Evolutionary conservation across 2,888 invertebrate species (phyloP).

Genomic region (Piscicola geometra): DNA sequence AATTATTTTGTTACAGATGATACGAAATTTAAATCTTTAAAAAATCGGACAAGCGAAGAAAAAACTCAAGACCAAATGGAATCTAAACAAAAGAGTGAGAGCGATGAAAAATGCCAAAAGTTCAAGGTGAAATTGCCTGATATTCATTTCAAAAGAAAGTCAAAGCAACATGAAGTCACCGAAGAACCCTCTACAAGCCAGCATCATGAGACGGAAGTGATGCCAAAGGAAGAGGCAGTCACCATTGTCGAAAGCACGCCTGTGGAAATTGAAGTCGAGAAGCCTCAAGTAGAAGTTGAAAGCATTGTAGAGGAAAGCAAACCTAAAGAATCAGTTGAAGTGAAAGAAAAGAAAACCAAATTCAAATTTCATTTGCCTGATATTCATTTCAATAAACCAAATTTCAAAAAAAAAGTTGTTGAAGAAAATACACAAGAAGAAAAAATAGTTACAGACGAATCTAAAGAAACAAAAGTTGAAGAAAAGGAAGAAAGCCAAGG

Average conservation of each 20-base stretch:
- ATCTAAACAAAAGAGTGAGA: background rate
- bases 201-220: background rate
- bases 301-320: background rate
- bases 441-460: background rate
- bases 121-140: background rate
- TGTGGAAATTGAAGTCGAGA: slow-evolving; percentile 3
- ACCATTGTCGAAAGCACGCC: background rate
- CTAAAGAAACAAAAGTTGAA: background rate
- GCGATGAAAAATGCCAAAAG: background rate
- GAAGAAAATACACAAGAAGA: background rate
- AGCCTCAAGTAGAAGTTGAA: background rate
- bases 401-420: background rate
- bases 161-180: background rate
- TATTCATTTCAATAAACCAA: slow-evolving; percentile 8
- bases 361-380: slow-evolving; percentile 21
- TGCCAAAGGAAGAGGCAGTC: background rate
- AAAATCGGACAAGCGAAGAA: background rate
- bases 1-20: slow-evolving; percentile 16
- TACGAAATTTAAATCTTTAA: background rate
- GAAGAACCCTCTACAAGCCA: background rate
- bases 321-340: background rate
- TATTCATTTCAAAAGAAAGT: background rate
- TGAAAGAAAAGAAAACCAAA: slow-evolving; percentile 3
- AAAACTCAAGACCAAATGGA: background rate
- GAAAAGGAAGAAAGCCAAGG: background rate